Evolutionary conservation across 2,888 invertebrate species (phyloP), one percentile per base, ranked within the genome.

Genomic region (Phortica magna): DNA sequence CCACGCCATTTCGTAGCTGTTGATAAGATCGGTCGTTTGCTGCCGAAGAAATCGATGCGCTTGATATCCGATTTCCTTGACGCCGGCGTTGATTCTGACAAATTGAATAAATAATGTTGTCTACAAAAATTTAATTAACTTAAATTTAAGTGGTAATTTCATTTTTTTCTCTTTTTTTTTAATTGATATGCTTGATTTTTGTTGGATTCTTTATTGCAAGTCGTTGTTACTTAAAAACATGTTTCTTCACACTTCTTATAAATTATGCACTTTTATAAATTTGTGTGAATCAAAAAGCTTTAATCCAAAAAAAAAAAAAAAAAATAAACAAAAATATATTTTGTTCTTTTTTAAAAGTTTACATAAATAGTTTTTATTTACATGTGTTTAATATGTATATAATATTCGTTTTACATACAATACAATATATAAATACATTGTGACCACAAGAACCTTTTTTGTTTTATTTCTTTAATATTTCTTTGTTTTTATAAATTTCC

Each of bases 41-140:
- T 95, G 12, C 95, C 95, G 0, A 90, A 89, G 41, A 91, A 93
- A 77, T 93, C 94, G 3, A 91, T 93, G 48, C 81, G 93, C 5
- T 90, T 93, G 80, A 76, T 95, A 0, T 93, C 93, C 83, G 95
- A 95, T 88, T 95, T 95, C 87, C 80, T 95, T 48, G 95, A 94
- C 83, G 93, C 94, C 9, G 95, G 95, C 31, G 92, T 95, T 4
- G 94, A 95, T 48, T 93, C 94, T 0, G 93, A 94, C 81, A 88
- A 84, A 76, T 70, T 22, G 10, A 22, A 7, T 1, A 61, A 61
- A 22, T 31, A 31, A 31, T 31, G 31, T 31, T 31, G 5, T 31
- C 1, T 31, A 31, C 31, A 31, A 0, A 31, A 31, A 31, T 31
- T 0, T 31, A 31, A 31, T 31, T 31, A 31, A 31, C 0, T 0